These are phyloP conservation scores for Neelides sp. DNA, from an alignment of 1,140 invertebrate species.

Conservation along the genomic window DNA sequence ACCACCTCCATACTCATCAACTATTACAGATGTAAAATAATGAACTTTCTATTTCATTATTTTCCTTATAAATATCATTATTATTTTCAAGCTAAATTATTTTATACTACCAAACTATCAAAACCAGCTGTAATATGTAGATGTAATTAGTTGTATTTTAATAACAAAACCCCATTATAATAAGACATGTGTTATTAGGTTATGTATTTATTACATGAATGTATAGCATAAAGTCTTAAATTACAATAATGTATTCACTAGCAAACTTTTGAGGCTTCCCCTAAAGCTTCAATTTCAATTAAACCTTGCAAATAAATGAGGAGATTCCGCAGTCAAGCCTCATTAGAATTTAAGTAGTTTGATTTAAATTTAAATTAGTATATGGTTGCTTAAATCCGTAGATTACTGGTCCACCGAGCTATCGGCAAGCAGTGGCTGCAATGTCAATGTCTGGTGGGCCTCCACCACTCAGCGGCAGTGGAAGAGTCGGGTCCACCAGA, in stretches of 20 bases:
- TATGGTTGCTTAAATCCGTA: no score
- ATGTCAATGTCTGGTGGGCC: constrained; percentile 1
- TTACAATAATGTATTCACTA: neutral
- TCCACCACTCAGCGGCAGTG: neutral
- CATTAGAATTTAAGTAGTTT: no score
- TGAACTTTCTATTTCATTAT: neutral
- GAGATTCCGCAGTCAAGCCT: no score
- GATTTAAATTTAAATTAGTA: no score
- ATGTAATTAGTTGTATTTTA: no score
- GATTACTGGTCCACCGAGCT: constrained; percentile 18
- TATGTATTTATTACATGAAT: no score
- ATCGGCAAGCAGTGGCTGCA: constrained; percentile 25
- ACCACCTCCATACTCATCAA: constrained; percentile 2
- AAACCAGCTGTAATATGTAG: no score
- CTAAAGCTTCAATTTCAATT: neutral
- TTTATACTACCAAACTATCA: no score
- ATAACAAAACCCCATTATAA: no score
- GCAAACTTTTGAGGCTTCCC: neutral
- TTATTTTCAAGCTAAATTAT: no score
- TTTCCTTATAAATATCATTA: neutral
- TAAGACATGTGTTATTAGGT: no score
- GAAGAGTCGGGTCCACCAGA: neutral
- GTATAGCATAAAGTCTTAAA: no score
- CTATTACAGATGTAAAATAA: neutral
- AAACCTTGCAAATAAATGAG: neutral